Evolutionary conservation across 2,797 vertebrate species (phyloP).

Genomic region (Nasua narica): DNA sequence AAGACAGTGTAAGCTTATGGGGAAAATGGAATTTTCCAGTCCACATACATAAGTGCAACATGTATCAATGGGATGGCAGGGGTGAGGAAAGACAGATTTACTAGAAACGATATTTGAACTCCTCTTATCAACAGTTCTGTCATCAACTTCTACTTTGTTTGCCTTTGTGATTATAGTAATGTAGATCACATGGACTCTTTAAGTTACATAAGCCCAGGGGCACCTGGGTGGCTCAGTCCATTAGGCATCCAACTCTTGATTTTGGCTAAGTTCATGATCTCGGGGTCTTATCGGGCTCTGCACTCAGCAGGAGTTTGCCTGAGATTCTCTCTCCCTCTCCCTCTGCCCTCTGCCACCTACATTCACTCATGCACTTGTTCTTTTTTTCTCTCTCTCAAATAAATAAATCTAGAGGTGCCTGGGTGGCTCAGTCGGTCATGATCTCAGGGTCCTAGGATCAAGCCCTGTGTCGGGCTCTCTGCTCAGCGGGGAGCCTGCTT

Average conservation of each 20-base stretch:
- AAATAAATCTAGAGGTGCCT: neutral
- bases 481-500: neutral
- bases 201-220: neutral
- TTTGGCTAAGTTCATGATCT: neutral
- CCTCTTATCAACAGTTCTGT: neutral
- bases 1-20: neutral
- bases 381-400: no score
- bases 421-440: neutral
- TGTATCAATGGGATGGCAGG: neutral
- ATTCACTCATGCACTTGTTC: neutral
- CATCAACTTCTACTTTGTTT: neutral
- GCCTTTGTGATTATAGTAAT: neutral
- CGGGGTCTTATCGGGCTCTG: neutral
- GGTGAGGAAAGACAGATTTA: neutral
- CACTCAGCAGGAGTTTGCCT: neutral
- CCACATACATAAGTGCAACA: neutral
- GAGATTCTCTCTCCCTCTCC: neutral
- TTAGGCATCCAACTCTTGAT: neutral
- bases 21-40: neutral
- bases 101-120: neutral
- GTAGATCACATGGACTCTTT: neutral
- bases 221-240: neutral
- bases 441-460: neutral
- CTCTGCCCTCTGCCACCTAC: neutral
- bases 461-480: neutral